Evolutionary conservation across 1,140 invertebrate genomes (phyloP).

Genomic region (Apis mellifera): DNA sequence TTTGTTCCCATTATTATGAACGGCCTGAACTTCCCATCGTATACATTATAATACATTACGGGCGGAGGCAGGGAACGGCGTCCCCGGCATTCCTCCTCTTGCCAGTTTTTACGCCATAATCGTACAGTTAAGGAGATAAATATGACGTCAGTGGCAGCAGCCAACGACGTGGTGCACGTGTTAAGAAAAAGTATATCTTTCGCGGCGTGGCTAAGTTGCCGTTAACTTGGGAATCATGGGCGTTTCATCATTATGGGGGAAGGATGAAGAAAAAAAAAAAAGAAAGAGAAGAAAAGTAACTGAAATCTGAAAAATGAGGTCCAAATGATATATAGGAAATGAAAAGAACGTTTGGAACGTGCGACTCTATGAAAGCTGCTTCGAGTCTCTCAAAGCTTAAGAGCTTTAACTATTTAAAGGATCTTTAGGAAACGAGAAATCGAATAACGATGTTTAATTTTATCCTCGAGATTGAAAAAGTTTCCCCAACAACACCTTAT

Average conservation of each 20-base stretch:
- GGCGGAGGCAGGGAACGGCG: conserved; percentile 31
- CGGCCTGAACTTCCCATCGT: conserved; percentile 68
- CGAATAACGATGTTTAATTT: neutral
- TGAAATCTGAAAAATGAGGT: neutral
- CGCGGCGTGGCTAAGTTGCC: conserved; percentile 46
- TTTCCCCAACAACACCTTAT: too few species aligned
- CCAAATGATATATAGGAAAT: too few species aligned
- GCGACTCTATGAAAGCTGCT: too few species aligned
- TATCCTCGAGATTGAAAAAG: too few species aligned
- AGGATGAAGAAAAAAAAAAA: too few species aligned
- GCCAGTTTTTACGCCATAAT: conserved; percentile 71
- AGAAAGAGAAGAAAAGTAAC: neutral
- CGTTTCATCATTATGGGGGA: conserved; percentile 20
- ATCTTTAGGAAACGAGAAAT: neutral
- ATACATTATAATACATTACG: conserved; percentile 66
- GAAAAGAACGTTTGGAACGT: neutral
- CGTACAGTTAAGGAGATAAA: conserved; percentile 76
- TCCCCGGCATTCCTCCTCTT: conserved; percentile 50
- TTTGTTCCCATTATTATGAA: conserved; percentile 66
- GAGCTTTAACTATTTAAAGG: neutral
- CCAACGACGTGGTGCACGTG: conserved; percentile 62
- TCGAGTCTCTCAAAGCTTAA: too few species aligned
- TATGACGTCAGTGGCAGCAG: conserved; percentile 74
- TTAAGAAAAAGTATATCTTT: conserved; percentile 68
- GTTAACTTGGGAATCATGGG: conserved; percentile 44